Percentiles rank a stretch among this genome's conserved stretches.
phyloP scores from a whole-genome alignment of 2,113 vertebrate genomes.

The Limnothrissa miodon region DNA sequence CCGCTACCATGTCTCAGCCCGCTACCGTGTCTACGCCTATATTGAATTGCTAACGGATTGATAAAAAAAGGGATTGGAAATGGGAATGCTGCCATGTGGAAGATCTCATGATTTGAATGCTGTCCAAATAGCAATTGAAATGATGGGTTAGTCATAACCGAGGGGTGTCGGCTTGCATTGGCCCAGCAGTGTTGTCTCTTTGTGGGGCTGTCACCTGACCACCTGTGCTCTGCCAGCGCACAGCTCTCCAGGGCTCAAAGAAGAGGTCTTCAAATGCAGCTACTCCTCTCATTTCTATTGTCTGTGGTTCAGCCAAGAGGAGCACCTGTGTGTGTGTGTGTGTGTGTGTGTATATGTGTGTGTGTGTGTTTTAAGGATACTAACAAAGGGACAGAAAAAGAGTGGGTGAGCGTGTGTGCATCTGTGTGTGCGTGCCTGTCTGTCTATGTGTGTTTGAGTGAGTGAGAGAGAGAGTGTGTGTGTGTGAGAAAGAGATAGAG shows the following conservation, averaged over 20 bases:
- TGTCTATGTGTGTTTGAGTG: background rate
- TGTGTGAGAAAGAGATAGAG: background rate
- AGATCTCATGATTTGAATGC: conserved; percentile 14
- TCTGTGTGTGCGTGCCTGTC: background rate
- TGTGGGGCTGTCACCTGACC: conserved; percentile 40
- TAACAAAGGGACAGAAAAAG: background rate
- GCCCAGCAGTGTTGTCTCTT: conserved; percentile 34
- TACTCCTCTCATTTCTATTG: conserved; percentile 39
- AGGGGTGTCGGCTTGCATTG: conserved; percentile 34
- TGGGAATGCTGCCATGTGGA: conserved; percentile 20
- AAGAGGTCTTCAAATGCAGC: conserved; percentile 35
- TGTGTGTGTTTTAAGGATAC: background rate
- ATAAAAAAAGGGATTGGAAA: conserved; percentile 17
- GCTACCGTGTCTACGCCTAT: conserved; percentile 27
- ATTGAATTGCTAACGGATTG: conserved; percentile 35
- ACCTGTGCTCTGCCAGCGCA: conserved; percentile 30
- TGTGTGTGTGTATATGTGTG: background rate
- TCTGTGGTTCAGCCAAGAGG: conserved; percentile 27
- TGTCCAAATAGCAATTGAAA: conserved; percentile 32
- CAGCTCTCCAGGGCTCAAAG: conserved; percentile 29
- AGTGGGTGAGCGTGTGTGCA: background rate
- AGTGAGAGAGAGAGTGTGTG: background rate
- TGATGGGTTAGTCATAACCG: conserved; percentile 39
- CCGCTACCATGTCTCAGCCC: conserved; percentile 6
- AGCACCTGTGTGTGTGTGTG: conserved; percentile 33